phyloP scores from a whole-genome alignment of 1,140 invertebrate genomes.

The Bombus waltoni region DNA sequence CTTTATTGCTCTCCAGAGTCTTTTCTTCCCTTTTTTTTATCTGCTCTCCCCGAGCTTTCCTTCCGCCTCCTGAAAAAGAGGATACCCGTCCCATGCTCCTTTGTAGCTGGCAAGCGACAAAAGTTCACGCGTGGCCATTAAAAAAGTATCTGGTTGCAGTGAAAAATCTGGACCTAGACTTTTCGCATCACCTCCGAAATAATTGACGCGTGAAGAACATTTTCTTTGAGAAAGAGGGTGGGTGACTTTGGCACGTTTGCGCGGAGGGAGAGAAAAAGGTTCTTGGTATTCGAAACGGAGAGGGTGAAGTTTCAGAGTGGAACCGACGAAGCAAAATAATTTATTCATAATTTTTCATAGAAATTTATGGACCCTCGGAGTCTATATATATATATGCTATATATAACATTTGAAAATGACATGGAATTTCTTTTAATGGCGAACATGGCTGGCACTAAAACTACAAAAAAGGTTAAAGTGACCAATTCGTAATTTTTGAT shows the following conservation, averaged over 20 bases:
- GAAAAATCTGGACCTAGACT: not conserved
- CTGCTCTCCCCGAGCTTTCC: not conserved
- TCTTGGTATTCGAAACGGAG: not conserved
- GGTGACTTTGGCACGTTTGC: not conserved
- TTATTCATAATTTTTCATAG: not conserved
- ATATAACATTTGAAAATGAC: too few species aligned
- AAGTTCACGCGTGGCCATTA: not conserved
- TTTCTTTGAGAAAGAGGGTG: not conserved
- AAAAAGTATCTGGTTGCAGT: not conserved
- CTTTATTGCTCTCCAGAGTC: slow-evolving; percentile 38
- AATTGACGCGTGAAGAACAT: not conserved
- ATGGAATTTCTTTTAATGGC: too few species aligned
- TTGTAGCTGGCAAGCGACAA: slow-evolving; percentile 4
- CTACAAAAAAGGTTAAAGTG: too few species aligned
- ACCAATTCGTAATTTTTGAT: too few species aligned
- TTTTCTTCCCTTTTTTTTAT: not conserved
- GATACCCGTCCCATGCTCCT: not conserved
- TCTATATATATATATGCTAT: too few species aligned
- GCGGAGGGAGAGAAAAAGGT: not conserved
- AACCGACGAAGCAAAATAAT: not conserved
- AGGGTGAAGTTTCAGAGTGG: too few species aligned
- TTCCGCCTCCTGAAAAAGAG: not conserved
- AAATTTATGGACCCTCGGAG: not conserved
- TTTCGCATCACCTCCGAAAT: not conserved
- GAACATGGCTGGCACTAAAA: too few species aligned